A percentile compares a stretch with the other conserved stretches of the same genome.
These are phyloP conservation scores for Murina feae DNA, from an alignment of 2,113 vertebrate species.

Conservation along the genomic window DNA sequence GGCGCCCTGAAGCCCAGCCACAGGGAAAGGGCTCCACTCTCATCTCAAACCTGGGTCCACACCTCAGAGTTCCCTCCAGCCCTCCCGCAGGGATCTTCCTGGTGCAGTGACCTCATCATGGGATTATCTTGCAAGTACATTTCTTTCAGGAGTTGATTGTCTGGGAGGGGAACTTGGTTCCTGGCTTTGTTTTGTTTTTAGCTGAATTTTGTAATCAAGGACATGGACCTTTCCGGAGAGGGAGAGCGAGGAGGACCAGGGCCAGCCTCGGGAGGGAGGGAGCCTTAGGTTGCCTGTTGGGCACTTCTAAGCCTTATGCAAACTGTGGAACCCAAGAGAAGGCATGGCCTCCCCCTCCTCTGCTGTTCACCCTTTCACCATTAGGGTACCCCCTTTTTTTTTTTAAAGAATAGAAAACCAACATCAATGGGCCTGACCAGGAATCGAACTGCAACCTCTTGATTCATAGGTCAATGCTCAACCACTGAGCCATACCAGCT, in stretches of 20 bases:
- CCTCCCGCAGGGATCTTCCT: not conserved
- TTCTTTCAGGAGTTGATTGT: not conserved
- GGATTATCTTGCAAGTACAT: not conserved
- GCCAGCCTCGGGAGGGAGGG: too few species aligned
- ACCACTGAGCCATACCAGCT: too few species aligned
- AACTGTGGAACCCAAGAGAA: not conserved
- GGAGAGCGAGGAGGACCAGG: not conserved
- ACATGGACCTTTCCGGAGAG: not conserved
- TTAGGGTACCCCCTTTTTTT: not conserved
- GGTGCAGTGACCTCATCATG: not conserved
- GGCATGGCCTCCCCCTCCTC: not conserved
- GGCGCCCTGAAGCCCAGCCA: not conserved
- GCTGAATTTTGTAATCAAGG: not conserved
- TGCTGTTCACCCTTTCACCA: not conserved
- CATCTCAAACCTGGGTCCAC: not conserved
- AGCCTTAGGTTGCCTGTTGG: not conserved
- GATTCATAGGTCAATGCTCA: too few species aligned
- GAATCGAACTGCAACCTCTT: too few species aligned
- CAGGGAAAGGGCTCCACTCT: not conserved
- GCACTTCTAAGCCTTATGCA: not conserved
- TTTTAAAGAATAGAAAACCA: too few species aligned
- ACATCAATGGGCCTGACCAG: too few species aligned
- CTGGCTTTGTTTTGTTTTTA: not conserved
- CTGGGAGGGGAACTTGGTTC: not conserved
- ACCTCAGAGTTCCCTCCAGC: not conserved